phyloP scores from a whole-genome alignment of 2,113 vertebrate genomes.

The Ursus arctos region DNA sequence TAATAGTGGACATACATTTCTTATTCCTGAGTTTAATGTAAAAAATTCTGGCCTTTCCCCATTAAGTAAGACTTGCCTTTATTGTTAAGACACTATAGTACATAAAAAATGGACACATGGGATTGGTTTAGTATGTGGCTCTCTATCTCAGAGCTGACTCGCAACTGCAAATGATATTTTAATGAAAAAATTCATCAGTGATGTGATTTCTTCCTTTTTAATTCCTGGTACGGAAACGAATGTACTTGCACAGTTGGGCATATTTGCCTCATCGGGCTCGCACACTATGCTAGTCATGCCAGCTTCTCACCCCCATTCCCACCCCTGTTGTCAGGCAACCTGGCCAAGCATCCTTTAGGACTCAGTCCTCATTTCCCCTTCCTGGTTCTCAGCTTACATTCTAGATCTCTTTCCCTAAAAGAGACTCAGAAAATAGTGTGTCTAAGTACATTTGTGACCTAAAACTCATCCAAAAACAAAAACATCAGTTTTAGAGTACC shows the following conservation, averaged over 20 bases:
- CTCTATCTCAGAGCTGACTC: background rate
- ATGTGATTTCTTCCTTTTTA: background rate
- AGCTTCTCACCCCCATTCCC: background rate
- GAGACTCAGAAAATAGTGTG: background rate
- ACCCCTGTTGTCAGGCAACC: fast-evolving
- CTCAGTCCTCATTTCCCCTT: background rate
- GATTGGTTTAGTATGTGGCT: background rate
- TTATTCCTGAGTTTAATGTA: background rate
- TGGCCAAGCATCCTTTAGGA: background rate
- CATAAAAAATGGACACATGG: background rate
- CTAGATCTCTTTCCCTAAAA: background rate
- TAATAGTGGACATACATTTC: background rate
- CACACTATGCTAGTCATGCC: fast-evolving
- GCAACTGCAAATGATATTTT: background rate
- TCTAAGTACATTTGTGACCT: background rate
- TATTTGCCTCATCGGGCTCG: background rate
- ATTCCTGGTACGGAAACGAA: background rate
- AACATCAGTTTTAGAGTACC: background rate
- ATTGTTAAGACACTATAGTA: background rate
- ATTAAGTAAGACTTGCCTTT: background rate
- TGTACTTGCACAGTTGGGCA: background rate
- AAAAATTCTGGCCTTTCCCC: background rate
- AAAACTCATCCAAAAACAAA: background rate
- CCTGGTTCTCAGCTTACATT: background rate
- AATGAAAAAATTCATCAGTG: background rate